These are phyloP conservation scores for Oxystoma pomonae DNA, from an alignment of 2,888 invertebrate species.

Conservation along the genomic window DNA sequence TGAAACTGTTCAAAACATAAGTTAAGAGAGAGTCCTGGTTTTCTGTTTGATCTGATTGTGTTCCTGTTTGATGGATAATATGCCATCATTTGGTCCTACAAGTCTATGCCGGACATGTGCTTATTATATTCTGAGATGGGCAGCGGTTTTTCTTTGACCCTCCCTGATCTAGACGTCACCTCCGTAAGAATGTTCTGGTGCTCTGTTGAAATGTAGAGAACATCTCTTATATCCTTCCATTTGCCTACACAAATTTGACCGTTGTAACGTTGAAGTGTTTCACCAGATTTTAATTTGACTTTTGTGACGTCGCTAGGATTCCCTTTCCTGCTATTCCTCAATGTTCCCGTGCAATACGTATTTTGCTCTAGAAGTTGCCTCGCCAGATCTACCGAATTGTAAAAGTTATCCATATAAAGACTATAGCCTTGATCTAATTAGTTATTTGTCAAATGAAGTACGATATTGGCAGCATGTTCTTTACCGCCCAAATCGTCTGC, in stretches of 20 bases:
- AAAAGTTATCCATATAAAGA: slow-evolving; percentile 33
- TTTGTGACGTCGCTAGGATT: slow-evolving; percentile 28
- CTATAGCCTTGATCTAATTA: slow-evolving; percentile 17
- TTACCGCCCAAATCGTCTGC: slow-evolving; percentile 31
- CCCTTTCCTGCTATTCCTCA: slow-evolving; percentile 30
- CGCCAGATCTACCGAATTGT: slow-evolving; percentile 25
- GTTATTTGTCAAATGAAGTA: slow-evolving; percentile 24
- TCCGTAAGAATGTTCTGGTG: slow-evolving; percentile 24
- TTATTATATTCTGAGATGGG: slow-evolving; percentile 14
- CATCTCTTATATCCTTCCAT: slow-evolving; percentile 36
- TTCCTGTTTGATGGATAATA: slow-evolving; percentile 15
- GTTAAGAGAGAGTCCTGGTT: neutral
- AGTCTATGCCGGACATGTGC: slow-evolving; percentile 16
- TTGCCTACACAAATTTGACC: slow-evolving; percentile 33
- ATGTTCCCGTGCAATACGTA: slow-evolving; percentile 42
- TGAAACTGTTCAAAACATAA: too few relatives aligned
- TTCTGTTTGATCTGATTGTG: slow-evolving; percentile 15
- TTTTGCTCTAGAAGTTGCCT: slow-evolving; percentile 16
- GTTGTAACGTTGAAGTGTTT: slow-evolving; percentile 25
- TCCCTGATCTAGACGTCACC: slow-evolving; percentile 20
- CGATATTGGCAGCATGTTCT: slow-evolving; percentile 26
- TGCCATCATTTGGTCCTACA: slow-evolving; percentile 14
- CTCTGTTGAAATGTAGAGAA: slow-evolving; percentile 34
- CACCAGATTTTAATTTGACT: slow-evolving; percentile 27
- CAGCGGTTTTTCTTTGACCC: slow-evolving; percentile 14